phyloP scores from a whole-genome alignment of 2,797 vertebrate species.

The Luscinia luscinia region DNA sequence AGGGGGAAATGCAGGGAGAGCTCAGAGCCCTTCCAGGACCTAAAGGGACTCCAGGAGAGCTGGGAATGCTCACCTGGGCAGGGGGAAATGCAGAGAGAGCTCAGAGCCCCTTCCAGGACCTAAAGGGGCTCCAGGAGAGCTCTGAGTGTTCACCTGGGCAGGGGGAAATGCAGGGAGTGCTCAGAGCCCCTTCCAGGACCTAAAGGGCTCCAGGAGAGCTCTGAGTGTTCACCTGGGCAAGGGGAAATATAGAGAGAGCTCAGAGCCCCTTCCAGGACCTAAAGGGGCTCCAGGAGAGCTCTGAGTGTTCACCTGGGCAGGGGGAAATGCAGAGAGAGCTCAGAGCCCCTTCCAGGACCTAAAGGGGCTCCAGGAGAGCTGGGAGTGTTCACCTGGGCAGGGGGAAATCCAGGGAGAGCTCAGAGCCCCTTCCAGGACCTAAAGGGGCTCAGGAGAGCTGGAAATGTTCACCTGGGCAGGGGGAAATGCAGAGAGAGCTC shows the following conservation, averaged over 20 bases:
- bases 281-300: not conserved
- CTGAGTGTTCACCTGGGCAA: not conserved
- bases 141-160: not conserved
- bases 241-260: not conserved
- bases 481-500: not conserved
- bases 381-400: not conserved
- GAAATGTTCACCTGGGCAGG: not conserved
- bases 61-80: not conserved
- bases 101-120: not conserved
- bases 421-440: not conserved
- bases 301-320: not conserved
- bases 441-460: not conserved
- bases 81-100: not conserved
- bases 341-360: not conserved
- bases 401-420: too few relatives aligned
- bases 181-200: not conserved
- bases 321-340: not conserved
- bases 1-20: not conserved
- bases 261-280: not conserved
- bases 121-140: not conserved
- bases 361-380: not conserved
- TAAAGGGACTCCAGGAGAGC: not conserved
- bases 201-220: not conserved
- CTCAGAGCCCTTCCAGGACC: not conserved
- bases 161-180: too few relatives aligned